These are phyloP conservation scores for Isaurus tuberculatus DNA, from an alignment of 92 coral and sea anemone genomes.

Conservation along the genomic window DNA sequence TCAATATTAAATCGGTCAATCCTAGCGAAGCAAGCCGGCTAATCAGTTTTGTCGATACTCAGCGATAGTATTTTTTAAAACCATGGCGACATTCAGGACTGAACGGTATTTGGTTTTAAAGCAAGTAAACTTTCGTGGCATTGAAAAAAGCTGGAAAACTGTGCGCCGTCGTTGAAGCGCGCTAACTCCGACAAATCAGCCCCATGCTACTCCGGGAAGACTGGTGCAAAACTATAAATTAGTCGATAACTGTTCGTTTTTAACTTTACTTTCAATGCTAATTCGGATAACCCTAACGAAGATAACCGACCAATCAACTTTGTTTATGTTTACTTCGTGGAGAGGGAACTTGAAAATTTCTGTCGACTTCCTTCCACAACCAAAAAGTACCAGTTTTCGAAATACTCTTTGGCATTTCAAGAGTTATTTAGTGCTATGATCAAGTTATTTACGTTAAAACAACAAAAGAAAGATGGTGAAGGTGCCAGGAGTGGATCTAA, in stretches of 20 bases:
- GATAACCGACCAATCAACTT: constrained; percentile 74
- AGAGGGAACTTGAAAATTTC: constrained; percentile 73
- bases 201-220: neutral
- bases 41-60: constrained; percentile 66
- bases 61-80: neutral
- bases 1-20: constrained; percentile 40
- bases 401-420: constrained; percentile 47
- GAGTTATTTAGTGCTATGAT: constrained; percentile 80
- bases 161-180: constrained; percentile 43
- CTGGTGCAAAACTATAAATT: neutral
- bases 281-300: constrained; percentile 52
- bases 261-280: neutral
- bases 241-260: constrained; percentile 26
- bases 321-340: constrained; percentile 67
- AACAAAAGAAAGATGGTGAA: constrained; percentile 99
- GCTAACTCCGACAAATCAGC: constrained; percentile 12
- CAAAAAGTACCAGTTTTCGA: constrained; percentile 42
- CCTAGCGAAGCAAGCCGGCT: constrained; percentile 62
- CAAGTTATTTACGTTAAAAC: constrained; percentile 93
- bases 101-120: neutral
- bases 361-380: constrained; percentile 62
- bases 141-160: constrained; percentile 37
- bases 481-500: constrained; percentile 93
- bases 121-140: neutral
- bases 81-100: neutral